Evolutionary conservation across 2,797 vertebrate genomes (phyloP).

Genomic region (Decapterus maruadsi): DNA sequence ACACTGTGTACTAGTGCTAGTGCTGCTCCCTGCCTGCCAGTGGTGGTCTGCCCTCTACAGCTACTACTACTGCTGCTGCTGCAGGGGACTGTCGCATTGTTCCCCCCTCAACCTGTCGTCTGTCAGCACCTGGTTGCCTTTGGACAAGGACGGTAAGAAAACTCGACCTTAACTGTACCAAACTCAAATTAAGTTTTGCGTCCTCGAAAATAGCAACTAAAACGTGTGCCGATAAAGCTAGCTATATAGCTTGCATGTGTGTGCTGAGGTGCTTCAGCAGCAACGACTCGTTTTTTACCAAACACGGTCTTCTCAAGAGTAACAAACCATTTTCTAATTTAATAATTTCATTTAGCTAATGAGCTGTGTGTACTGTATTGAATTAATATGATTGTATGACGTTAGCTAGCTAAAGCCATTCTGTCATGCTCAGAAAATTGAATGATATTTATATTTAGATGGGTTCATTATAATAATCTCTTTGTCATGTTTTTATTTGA

Average conservation of each 20-base stretch:
- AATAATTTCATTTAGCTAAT: neutral
- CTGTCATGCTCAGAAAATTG: neutral
- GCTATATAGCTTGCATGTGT: slow-evolving; percentile 49
- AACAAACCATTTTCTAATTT: neutral
- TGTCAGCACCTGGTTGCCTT: slow-evolving; percentile 60
- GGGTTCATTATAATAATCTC: accelerated
- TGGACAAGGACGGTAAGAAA: slow-evolving; percentile 71
- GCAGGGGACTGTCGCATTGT: slow-evolving; percentile 28
- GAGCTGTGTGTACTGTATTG: neutral
- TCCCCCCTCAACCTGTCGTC: slow-evolving; percentile 18
- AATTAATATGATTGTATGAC: neutral
- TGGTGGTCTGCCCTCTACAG: slow-evolving; percentile 47
- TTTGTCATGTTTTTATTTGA: neutral
- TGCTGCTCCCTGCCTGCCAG: slow-evolving; percentile 41
- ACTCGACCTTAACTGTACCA: neutral
- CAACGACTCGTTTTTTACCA: neutral
- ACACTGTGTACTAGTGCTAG: slow-evolving; percentile 47
- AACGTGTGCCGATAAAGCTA: slow-evolving; percentile 54
- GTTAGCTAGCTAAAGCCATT: neutral
- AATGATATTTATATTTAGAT: accelerated
- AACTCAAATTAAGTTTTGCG: slow-evolving; percentile 4
- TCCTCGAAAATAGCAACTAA: slow-evolving; percentile 12
- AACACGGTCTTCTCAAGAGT: neutral
- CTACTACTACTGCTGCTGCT: neutral
- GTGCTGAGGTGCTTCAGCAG: slow-evolving; percentile 12